Evolutionary conservation across 2,888 invertebrate species (phyloP), one percentile per base, ranked within the genome.

Genomic region (Drosophila kambysellisi): DNA sequence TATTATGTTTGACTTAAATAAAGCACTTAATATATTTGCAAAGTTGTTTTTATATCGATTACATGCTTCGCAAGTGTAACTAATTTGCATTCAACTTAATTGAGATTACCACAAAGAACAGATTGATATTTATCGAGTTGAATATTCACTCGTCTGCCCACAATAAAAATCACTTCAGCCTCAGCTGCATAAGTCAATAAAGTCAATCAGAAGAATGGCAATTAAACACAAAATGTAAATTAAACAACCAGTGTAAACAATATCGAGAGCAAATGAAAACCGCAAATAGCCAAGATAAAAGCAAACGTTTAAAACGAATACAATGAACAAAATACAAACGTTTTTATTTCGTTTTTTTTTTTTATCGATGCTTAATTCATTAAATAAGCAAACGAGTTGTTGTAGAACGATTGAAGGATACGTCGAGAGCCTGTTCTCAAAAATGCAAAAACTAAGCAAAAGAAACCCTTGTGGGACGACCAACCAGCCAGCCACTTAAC

Each of bases 381-480:
- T 82, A 79, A 79, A 70, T 70, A 82, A 67, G 63, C 70, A 64
- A 20, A 9, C 5, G 29, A 30, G 1, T 17, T 46, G 29, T 12
- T 30, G 25, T 12, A 30, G 57, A 56, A 41, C 37, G 15, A 35
- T 63, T 37, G 8, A 46, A 48, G 25, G 37, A 74, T 32, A 65
- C 56, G 54, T 66, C 35, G 53, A 59, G 46, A n/a, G 29, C 11
- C 17, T 72, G 52, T 79, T 72, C 79, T 71, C 62, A 80, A 79
- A 74, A 74, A 79, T 81, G 60, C 74, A 71, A 81, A 71, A 79
- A 74, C 70, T 60, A 59, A 74, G 71, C 54, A 61, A 78, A 61
- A 78, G 63, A 61, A 63, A 69, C 50, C 54, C 50, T 56, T 51
- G 20, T 29, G 56, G 12, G 20, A n/a, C 32, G n/a, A 33, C 32